phyloP scores from a whole-genome alignment of 1,140 invertebrate species.

The Periplaneta americana region DNA sequence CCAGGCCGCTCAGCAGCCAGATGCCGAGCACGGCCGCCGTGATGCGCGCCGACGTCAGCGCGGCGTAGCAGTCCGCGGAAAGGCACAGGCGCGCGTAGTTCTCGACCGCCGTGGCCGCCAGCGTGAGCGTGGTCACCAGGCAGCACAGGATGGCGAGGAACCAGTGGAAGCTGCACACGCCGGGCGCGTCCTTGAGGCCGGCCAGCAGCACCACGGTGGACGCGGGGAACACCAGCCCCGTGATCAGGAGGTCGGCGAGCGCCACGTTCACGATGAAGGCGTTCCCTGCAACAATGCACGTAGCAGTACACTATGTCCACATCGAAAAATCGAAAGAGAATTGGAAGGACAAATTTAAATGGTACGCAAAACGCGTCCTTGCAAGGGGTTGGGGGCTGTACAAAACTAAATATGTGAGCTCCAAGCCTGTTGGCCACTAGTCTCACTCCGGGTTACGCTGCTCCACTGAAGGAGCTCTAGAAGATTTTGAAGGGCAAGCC shows the following conservation, averaged over 20 bases:
- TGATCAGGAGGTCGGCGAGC: constrained; percentile 66
- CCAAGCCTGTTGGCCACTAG: too few species aligned
- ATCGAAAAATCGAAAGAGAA: too few species aligned
- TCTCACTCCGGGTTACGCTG: too few species aligned
- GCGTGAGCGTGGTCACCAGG: constrained; percentile 56
- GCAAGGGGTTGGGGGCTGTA: too few species aligned
- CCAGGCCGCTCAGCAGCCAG: constrained; percentile 39
- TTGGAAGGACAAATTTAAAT: too few species aligned
- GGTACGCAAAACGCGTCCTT: too few species aligned
- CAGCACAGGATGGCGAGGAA: constrained; percentile 58
- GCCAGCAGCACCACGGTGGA: constrained; percentile 64
- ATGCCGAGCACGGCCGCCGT: constrained; percentile 44
- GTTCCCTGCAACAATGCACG: constrained; percentile 63
- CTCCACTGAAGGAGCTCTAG: too few species aligned
- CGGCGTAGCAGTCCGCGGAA: constrained; percentile 43
- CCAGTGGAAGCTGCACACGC: constrained; percentile 61
- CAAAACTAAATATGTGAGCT: too few species aligned
- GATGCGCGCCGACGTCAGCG: constrained; percentile 44
- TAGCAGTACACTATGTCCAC: too few species aligned
- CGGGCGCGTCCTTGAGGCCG: constrained; percentile 49
- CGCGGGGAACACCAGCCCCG: constrained; percentile 63
- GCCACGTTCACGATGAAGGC: constrained; percentile 73
- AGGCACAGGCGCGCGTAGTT: constrained; percentile 54
- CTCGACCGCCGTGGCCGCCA: constrained; percentile 58
- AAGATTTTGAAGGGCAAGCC: too few species aligned